Evolutionary conservation across 1,140 invertebrate species (phyloP), one percentile per base, ranked within the genome.

Genomic region (Grapholita molesta): DNA sequence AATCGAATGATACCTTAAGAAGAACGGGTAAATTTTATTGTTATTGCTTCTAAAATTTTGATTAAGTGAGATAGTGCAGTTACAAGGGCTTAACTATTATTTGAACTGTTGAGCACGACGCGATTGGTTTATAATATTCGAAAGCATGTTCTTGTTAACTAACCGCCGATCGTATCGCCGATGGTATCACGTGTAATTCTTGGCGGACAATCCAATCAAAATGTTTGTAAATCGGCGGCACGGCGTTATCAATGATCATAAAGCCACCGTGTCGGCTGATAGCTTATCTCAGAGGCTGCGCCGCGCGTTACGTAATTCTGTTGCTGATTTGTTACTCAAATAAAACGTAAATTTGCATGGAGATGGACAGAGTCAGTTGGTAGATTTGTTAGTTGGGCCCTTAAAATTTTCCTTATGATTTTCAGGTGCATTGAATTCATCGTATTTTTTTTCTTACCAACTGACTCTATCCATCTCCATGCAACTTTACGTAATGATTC

Each of bases 131-230:
- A 61, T 30, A 28, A 28, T 15, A 61, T 30, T 30, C 15, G 55
- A 61, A 61, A 28, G n/a, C 55, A 57, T 24, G 11, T 25, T 25
- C 21, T 28, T 32, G 55, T 61, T 28, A 61, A 61, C 4, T 15
- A 28, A n/a, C 55, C 55, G 55, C 24, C 21, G 64, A 66, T 66
- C 33, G 38, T 33, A 33, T 35, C 67, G 30, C 12, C 30, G 85
- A 85, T 87, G 69, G 61, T 87, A 89, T 88, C 82, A 52, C 15
- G 48, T 66, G 78, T 85, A 83, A 88, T 90, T 86, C 88, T 80
- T 86, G 80, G 79, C 78, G 30, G 75, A 70, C 66, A 68, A 72
- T 75, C 78, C 72, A 84, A 88, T 88, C 84, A 85, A 84, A 90
- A 89, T 87, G 88, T 88, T 90, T 87, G 75, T 88, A 84, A 83